Evolutionary conservation across 2,888 invertebrate genomes (phyloP).

Genomic region (Clepsis dumicolana): DNA sequence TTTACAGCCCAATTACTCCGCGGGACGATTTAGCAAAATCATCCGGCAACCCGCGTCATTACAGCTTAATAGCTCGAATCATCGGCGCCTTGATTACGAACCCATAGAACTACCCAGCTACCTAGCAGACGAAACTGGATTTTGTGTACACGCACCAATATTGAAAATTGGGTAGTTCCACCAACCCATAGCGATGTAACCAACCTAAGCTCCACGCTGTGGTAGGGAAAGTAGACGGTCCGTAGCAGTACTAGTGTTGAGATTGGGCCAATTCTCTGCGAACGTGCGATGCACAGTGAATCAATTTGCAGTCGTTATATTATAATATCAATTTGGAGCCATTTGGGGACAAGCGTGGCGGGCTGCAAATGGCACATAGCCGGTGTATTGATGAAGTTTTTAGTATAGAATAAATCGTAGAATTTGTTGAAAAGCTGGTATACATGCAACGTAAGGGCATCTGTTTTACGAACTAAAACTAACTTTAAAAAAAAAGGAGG

Average conservation of each 20-base stretch:
- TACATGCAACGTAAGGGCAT: neutral
- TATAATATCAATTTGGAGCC: no score
- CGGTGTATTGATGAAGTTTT: neutral
- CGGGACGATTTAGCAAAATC: conserved; percentile 32
- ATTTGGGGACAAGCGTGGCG: conserved; percentile 9
- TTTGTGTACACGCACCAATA: neutral
- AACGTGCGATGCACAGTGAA: conserved; percentile 27
- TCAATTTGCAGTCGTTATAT: conserved; percentile 43
- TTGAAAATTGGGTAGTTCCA: neutral
- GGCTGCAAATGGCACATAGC: conserved; percentile 23
- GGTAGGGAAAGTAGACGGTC: neutral
- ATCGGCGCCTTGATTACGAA: conserved; percentile 30
- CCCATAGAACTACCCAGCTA: conserved; percentile 14
- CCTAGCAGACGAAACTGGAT: neutral
- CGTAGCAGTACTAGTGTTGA: neutral
- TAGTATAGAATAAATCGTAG: neutral
- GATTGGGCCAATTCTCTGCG: neutral
- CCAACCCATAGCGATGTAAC: neutral
- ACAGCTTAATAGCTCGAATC: conserved; percentile 30
- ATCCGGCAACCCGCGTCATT: conserved; percentile 20
- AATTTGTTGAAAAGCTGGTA: neutral
- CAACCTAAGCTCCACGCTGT: neutral
- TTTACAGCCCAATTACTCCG: neutral
- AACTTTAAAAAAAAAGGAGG: no score
- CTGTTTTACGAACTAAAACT: neutral